These are phyloP conservation scores for Caradrina kadenii DNA, from an alignment of 2,888 invertebrate genomes.

Conservation along the genomic window DNA sequence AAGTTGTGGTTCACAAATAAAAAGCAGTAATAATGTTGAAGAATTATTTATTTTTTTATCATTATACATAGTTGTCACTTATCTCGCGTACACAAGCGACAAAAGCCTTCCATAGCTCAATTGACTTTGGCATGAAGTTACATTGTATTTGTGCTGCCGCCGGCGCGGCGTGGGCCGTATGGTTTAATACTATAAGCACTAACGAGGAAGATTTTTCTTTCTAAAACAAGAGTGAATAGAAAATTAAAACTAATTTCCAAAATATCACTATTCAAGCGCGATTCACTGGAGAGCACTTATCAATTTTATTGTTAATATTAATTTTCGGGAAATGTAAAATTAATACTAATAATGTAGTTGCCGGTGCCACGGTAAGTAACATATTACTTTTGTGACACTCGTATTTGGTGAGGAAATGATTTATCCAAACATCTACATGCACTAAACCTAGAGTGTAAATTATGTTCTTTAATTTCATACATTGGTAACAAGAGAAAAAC, in stretches of 20 bases:
- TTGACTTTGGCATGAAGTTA: conserved; percentile 90
- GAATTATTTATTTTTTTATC: conserved; percentile 88
- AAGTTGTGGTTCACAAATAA: conserved; percentile 15
- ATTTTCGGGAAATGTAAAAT: conserved; percentile 52
- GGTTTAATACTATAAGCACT: conserved; percentile 66
- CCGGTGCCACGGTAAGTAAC: conserved; percentile 45
- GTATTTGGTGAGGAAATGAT: conserved; percentile 48
- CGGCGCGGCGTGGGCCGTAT: conserved; percentile 62
- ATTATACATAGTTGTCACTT: conserved; percentile 89
- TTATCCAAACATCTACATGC: conserved; percentile 51
- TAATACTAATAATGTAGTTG: conserved; percentile 50
- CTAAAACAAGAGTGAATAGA: conserved; percentile 60
- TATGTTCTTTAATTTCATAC: conserved; percentile 55
- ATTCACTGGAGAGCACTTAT: conserved; percentile 56
- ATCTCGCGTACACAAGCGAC: conserved; percentile 89
- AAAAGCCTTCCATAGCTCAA: conserved; percentile 89
- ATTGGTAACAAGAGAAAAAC: conserved; percentile 69
- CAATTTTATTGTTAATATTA: conserved; percentile 39
- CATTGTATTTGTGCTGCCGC: conserved; percentile 85
- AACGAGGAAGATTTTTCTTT: conserved; percentile 53
- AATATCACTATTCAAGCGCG: conserved; percentile 61
- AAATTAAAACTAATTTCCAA: conserved; percentile 56
- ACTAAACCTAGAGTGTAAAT: conserved; percentile 60
- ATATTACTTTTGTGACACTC: conserved; percentile 54
- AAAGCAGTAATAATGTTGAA: conserved; percentile 76